phyloP scores from a whole-genome alignment of 2,888 invertebrate genomes.

The Orthosia incerta region DNA sequence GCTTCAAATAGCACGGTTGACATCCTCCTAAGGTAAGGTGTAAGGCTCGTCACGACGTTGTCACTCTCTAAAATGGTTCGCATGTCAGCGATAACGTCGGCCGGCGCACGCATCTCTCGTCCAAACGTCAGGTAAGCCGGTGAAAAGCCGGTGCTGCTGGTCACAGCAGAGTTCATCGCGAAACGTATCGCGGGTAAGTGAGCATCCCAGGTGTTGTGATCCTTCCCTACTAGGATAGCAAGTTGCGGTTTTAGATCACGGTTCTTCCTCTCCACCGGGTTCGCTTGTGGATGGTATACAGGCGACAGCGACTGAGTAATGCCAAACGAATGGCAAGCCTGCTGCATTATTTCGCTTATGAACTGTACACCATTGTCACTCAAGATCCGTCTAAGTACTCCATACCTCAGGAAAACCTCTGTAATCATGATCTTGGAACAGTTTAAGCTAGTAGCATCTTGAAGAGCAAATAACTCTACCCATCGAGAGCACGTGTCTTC shows the following conservation, averaged over 20 bases:
- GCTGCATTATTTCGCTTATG: conserved; percentile 22
- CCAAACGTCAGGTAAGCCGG: not conserved
- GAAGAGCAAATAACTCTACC: conserved; percentile 23
- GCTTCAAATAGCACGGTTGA: not conserved
- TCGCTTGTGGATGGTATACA: conserved; percentile 21
- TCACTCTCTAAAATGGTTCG: not conserved
- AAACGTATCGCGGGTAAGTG: conserved; percentile 16
- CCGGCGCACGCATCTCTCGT: not conserved
- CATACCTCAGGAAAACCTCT: conserved; percentile 18
- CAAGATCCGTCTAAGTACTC: conserved; percentile 19
- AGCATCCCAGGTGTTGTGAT: conserved; percentile 14
- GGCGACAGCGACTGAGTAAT: conserved; percentile 19
- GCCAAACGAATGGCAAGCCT: conserved; percentile 16
- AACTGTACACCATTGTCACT: conserved; percentile 25
- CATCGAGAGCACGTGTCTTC: conserved; percentile 18
- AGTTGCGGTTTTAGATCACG: conserved; percentile 20
- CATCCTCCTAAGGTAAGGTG: not conserved
- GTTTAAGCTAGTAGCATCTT: conserved; percentile 12
- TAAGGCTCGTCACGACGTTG: too few species aligned
- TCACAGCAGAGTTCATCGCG: conserved; percentile 15
- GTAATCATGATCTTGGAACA: not conserved
- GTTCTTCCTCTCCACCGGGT: conserved; percentile 26
- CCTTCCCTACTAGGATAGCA: conserved; percentile 5
- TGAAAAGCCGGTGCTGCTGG: not conserved
- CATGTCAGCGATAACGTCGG: conserved; percentile 3